Conservation (phyloP, 2,113 vertebrate species). For the Lycaon pictus region DNA sequence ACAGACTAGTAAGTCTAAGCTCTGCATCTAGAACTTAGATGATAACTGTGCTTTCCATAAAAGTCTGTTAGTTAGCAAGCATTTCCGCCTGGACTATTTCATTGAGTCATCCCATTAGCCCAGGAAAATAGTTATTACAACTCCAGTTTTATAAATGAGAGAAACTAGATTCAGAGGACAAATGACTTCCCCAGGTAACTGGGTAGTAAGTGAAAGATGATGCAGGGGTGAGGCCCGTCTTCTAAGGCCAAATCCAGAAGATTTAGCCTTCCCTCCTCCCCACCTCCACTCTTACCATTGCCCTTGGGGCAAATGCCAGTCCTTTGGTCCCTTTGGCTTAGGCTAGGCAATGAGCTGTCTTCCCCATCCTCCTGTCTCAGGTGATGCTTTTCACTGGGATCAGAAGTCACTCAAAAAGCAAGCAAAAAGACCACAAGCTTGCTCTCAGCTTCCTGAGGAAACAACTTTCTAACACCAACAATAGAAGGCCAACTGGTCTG, state of each 20-base stretch:
- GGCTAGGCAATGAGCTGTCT: neutral
- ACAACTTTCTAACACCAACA: neutral
- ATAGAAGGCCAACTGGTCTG: neutral
- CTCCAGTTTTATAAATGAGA: neutral
- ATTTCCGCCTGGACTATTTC: neutral
- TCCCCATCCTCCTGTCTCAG: neutral
- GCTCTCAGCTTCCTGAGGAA: neutral
- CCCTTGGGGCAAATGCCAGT: neutral
- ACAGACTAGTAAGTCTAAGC: neutral
- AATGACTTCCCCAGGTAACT: neutral
- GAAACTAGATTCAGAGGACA: slow-evolving; percentile 30
- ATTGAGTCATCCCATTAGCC: neutral
- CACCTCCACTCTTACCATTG: neutral
- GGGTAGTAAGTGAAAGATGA: neutral
- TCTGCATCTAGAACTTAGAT: neutral
- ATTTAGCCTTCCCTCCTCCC: neutral
- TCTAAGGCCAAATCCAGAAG: neutral
- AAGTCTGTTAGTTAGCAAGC: neutral
- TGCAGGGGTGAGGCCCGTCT: neutral
- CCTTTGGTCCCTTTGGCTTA: neutral
- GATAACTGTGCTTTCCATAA: neutral
- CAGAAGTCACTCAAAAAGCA: slow-evolving; percentile 9
- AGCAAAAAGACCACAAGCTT: neutral
- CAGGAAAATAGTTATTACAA: neutral
- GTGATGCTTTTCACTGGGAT: neutral